Conservation (phyloP, 2,888 invertebrate genomes). For the Lithosia quadra region DNA sequence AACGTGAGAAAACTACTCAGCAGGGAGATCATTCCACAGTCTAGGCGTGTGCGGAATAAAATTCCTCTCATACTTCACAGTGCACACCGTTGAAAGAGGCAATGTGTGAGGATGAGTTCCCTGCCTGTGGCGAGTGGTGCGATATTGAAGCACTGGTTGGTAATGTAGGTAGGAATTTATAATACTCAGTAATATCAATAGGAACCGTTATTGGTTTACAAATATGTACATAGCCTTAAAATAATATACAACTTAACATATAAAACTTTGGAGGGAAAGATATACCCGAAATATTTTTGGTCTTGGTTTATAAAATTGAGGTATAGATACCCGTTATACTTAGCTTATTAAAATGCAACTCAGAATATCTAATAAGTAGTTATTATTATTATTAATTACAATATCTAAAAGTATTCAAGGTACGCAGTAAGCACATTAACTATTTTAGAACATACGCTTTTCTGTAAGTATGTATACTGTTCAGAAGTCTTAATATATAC, state of each 20-base stretch:
- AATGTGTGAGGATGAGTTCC: no score
- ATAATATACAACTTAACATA: conserved; percentile 20
- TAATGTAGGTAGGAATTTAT: conserved; percentile 19
- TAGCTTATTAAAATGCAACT: conserved; percentile 16
- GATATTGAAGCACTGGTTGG: conserved; percentile 17
- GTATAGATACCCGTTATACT: conserved; percentile 26
- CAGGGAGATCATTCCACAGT: no score
- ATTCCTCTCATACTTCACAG: no score
- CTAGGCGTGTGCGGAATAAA: no score
- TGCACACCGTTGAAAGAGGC: no score
- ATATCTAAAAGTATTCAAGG: conserved; percentile 50
- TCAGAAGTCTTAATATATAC: conserved; percentile 56
- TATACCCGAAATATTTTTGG: conserved; percentile 16
- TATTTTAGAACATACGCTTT: conserved; percentile 86
- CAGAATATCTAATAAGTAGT: conserved; percentile 19
- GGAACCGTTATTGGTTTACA: conserved; percentile 24
- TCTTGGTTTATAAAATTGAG: conserved; percentile 24
- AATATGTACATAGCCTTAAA: conserved; percentile 18
- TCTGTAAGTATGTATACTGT: conserved; percentile 62
- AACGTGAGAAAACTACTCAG: no score
- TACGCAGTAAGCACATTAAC: conserved; percentile 72
- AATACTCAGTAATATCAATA: conserved; percentile 20
- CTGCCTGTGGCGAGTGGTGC: no score
- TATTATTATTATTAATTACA: conserved; percentile 36
- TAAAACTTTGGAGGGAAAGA: conserved; percentile 21